Conservation (phyloP, 2,888 invertebrate genomes). For the Apantesis nais region DNA sequence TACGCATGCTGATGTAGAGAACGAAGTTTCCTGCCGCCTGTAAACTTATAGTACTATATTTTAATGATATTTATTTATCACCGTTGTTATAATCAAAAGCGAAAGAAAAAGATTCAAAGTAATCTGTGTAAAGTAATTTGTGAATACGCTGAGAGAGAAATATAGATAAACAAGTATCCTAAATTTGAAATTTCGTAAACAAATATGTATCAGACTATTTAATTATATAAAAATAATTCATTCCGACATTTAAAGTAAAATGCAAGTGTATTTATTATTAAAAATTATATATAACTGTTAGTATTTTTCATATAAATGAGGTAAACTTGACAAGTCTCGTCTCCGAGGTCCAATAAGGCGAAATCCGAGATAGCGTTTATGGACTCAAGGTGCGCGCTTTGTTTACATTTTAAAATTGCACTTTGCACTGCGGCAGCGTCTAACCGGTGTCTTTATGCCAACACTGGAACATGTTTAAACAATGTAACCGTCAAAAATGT, state of each 20-base stretch:
- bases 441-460: constrained; percentile 75
- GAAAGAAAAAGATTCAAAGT: too few species aligned
- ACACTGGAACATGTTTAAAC: constrained; percentile 77
- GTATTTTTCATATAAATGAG: constrained; percentile 59
- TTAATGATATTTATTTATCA: background rate
- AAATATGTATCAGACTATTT: background rate
- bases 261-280: constrained; percentile 41
- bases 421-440: constrained; percentile 78
- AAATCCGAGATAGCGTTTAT: constrained; percentile 80
- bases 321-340: constrained; percentile 64
- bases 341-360: constrained; percentile 74
- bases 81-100: too few species aligned
- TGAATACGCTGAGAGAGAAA: background rate
- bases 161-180: background rate
- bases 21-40: background rate
- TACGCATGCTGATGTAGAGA: background rate
- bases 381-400: constrained; percentile 78
- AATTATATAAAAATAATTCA: constrained; percentile 16
- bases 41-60: background rate
- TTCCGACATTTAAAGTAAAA: constrained; percentile 39
- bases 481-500: constrained; percentile 79
- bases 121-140: background rate
- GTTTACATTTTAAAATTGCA: constrained; percentile 85
- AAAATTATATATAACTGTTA: constrained; percentile 47
- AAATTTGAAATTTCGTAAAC: too few species aligned